phyloP scores from a whole-genome alignment of 2,797 vertebrate genomes.

The Helarctos malayanus region DNA sequence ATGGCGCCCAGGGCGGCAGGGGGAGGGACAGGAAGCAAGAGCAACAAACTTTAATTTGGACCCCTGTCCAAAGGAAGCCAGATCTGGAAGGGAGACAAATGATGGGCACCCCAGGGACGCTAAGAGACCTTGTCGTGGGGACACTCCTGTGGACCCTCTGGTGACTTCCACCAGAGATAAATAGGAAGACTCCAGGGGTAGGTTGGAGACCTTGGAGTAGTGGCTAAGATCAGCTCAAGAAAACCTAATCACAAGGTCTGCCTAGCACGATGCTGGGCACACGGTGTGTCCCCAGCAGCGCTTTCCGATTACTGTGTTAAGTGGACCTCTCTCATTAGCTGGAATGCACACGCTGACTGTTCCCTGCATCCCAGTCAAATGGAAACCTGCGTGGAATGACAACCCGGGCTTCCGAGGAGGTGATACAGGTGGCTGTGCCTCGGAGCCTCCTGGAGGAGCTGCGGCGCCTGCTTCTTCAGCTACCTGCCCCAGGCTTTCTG shows the following conservation, averaged over 20 bases:
- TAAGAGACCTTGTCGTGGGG: neutral
- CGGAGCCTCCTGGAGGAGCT: neutral
- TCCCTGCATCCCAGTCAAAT: neutral
- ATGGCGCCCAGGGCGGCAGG: too few species aligned
- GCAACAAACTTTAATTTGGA: neutral
- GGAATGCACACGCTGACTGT: neutral
- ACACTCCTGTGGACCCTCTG: neutral
- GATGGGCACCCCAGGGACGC: neutral
- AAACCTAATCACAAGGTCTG: neutral
- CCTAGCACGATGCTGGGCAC: neutral
- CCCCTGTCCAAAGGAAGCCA: neutral
- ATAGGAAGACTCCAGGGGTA: neutral
- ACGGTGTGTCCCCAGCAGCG: neutral
- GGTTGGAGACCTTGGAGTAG: neutral
- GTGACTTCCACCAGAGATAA: slow-evolving; percentile 4
- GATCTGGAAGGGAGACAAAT: neutral
- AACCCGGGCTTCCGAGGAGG: neutral
- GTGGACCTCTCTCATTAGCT: neutral
- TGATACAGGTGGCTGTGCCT: rapidly evolving
- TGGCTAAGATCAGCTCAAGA: neutral
- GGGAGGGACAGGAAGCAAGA: neutral
- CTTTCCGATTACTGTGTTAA: neutral
- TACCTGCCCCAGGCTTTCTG: neutral
- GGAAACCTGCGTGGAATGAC: slow-evolving; percentile 32
- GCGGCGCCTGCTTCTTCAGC: neutral